A percentile compares a stretch with the other conserved stretches of the same genome.
Conservation (phyloP, 1,140 invertebrate species). For the Hyphantria cunea region DNA sequence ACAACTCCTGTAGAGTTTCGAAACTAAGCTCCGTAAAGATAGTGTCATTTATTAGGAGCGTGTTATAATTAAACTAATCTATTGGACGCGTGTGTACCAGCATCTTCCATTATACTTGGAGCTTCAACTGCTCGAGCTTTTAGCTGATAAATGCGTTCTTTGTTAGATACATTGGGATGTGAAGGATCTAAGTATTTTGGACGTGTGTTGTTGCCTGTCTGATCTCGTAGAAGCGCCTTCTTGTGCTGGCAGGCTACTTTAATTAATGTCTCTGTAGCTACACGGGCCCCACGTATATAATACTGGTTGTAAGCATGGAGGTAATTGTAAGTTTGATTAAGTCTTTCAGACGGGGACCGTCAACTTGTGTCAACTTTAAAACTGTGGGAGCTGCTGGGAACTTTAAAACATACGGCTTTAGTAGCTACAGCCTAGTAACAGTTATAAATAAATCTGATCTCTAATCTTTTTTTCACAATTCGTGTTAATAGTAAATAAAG, state of each 20-base stretch:
- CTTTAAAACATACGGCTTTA: too few species aligned
- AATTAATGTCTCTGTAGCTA: slow-evolving; percentile 69
- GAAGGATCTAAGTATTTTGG: slow-evolving; percentile 43
- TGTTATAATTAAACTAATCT: slow-evolving; percentile 53
- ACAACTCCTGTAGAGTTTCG: slow-evolving; percentile 11
- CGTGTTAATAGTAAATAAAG: too few species aligned
- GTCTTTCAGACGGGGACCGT: slow-evolving; percentile 27
- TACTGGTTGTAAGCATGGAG: slow-evolving; percentile 39
- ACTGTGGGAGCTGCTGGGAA: too few species aligned
- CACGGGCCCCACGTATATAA: slow-evolving; percentile 44
- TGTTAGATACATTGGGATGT: slow-evolving; percentile 4
- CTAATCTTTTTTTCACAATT: too few species aligned
- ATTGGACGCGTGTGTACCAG: slow-evolving; percentile 41
- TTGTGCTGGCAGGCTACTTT: slow-evolving; percentile 64
- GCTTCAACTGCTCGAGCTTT: slow-evolving; percentile 9
- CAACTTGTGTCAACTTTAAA: too few species aligned
- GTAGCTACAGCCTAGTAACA: too few species aligned
- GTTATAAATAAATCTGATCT: too few species aligned
- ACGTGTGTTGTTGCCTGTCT: slow-evolving; percentile 45
- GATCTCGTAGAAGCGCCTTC: slow-evolving; percentile 55
- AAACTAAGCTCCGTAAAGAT: slow-evolving; percentile 31
- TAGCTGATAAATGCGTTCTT: slow-evolving; percentile 16
- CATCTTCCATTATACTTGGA: slow-evolving; percentile 36
- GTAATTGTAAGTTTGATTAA: slow-evolving; percentile 46
- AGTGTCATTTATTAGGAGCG: slow-evolving; percentile 42